Evolutionary conservation across 2,888 invertebrate species (phyloP), one percentile per base, ranked within the genome.

Genomic region (Callosobruchus maculatus): DNA sequence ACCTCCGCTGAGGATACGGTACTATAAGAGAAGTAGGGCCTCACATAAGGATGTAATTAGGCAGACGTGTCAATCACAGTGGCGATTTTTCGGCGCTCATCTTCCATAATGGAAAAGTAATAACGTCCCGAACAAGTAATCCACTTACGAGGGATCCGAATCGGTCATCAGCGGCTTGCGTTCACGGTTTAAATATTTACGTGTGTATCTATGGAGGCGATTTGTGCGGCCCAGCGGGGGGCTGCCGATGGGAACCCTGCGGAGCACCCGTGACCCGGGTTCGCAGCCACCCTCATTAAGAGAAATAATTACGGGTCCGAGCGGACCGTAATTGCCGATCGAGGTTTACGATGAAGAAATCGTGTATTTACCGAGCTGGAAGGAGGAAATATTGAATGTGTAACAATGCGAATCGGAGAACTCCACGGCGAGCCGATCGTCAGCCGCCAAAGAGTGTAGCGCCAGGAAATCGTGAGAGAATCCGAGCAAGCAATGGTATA

Each of bases 281-380:
- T 85, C 83, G 83, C 84, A 66, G 83, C 84, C 85, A 85, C 86
- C 85, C 85, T 86, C 86, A 85, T 86, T 86, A 86, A 83, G 81
- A 49, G 49, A 49, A 49, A 49, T 49, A 49, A 49, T 49, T 49
- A 49, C 49, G 49, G 49, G 49, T 4, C 26, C 7, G 26, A 2
- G 26, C 26, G 7, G 26, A 49, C 7, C 1, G 13, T 49, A 49
- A 49, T 49, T 49, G 49, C 49, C 49, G 49, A 49, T 49, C 49
- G 49, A 49, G 4, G 49, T 49, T 49, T 49, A 49, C 49, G 49
- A 49, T 49, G 49, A 49, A 49, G 49, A 49, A 49, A 49, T 49
- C 49, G 49, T 49, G 49, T 49, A 49, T 49, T 49, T 49, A 49
- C 49, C 13, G 18, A 49, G 13, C 5, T 49, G 49, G 49, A 49